Evolutionary conservation across 2,888 invertebrate genomes (phyloP), one percentile per base, ranked within the genome.

Genomic region (Mechanitis messenoides): DNA sequence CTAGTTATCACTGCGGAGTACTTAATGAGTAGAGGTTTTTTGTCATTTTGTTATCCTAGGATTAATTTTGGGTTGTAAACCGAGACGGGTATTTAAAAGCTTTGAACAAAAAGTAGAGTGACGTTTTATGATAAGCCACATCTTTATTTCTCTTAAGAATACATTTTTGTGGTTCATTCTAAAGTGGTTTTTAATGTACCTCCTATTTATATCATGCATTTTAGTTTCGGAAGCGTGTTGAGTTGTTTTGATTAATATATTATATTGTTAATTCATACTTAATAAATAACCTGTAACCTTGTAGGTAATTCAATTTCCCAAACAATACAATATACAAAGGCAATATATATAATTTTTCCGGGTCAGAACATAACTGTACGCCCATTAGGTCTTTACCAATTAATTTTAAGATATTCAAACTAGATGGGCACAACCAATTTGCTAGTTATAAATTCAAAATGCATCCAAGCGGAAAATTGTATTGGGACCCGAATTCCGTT

Each of bases 371-470:
- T 50, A 50, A 50, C 56, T 47, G 31, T 45, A 56, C 57, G 4
- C 47, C 56, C 4, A 55, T 57, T 66, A 61, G 61, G 53, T 60
- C 53, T 62, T 63, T 65, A 72, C 77, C 86, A 87, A 87, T 88
- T 88, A 87, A 83, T 84, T 82, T 79, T 75, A 82, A 86, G 86
- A 87, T 85, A 87, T 88, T 84, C 84, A 80, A 81, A 82, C 79
- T 83, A 85, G 81, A 87, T 85, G 84, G 84, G 80, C 80, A 80
- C 80, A 79, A 81, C 81, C 89, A 87, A 87, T 88, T 89, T 86
- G 81, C 84, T 87, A 80, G 88, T 89, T 88, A 89, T 88, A 88
- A 89, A 89, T 89, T 88, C 88, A 85, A 87, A 87, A 85, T 87
- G 86, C 86, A 87, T 85, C 82, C 85, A 75, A 75, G 79, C 85